phyloP scores from a whole-genome alignment of 2,888 invertebrate species.

The Aphidius colemani region DNA sequence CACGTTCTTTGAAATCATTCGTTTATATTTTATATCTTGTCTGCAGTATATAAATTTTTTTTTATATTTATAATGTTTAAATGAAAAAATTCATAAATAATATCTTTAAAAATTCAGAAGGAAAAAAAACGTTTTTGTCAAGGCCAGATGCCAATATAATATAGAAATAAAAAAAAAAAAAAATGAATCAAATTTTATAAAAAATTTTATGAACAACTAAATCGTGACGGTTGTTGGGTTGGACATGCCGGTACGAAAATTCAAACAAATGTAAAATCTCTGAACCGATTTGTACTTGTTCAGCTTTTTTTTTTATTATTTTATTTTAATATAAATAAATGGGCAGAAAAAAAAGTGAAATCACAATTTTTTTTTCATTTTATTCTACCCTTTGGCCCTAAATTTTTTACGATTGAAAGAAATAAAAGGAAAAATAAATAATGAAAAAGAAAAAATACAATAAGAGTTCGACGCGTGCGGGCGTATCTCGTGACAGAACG shows the following conservation, averaged over 20 bases:
- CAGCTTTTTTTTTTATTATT: not conserved
- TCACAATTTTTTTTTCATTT: not conserved
- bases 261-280: constrained; percentile 30
- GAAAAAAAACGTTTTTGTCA: constrained; percentile 15
- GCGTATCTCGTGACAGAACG: constrained; percentile 45
- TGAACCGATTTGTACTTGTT: constrained; percentile 27
- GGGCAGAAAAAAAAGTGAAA: constrained; percentile 21
- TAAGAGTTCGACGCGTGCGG: constrained; percentile 32
- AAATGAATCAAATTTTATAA: constrained; percentile 15
- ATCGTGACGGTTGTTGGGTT: constrained; percentile 41
- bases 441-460: not conserved
- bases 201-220: constrained; percentile 12
- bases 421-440: constrained; percentile 2
- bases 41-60: no score
- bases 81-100: constrained; percentile 25
- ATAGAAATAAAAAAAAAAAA: constrained; percentile 6
- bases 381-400: constrained; percentile 9
- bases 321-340: constrained; percentile 36
- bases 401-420: not conserved
- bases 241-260: constrained; percentile 35
- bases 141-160: not conserved
- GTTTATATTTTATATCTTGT: constrained; percentile 15
- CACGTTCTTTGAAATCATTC: constrained; percentile 22
- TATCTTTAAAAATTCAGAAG: constrained; percentile 19
- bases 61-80: no score